Conservation (phyloP, 2,113 vertebrate genomes). For the Hippocampus comes region DNA sequence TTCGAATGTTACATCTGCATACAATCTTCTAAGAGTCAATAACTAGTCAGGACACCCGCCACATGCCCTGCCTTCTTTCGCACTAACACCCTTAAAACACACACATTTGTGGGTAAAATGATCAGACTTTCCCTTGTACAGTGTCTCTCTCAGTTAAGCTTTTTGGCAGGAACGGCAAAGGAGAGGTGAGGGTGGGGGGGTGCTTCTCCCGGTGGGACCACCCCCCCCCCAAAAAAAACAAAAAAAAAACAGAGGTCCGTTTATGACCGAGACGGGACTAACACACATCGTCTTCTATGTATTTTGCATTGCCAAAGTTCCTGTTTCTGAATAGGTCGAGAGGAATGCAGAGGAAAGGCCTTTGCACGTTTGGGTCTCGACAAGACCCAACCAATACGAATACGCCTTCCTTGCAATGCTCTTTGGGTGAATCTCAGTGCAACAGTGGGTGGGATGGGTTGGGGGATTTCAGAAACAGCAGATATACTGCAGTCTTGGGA, state of each 20-base stretch:
- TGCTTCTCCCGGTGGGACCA: conserved; percentile 45
- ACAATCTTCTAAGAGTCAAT: conserved; percentile 18
- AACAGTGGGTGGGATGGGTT: background rate
- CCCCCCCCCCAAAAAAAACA: too few relatives aligned
- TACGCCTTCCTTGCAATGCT: conserved; percentile 24
- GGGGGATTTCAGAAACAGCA: conserved; percentile 23
- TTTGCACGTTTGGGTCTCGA: conserved; percentile 34
- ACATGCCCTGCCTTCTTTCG: conserved; percentile 18
- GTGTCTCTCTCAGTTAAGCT: conserved; percentile 51
- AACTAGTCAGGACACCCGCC: conserved; percentile 34
- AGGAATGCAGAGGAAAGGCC: conserved; percentile 37
- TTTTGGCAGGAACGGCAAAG: conserved; percentile 41
- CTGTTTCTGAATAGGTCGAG: conserved; percentile 11
- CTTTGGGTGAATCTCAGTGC: conserved; percentile 23
- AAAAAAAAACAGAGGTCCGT: conserved; percentile 56
- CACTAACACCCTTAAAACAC: conserved; percentile 49
- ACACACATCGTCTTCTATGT: conserved; percentile 56
- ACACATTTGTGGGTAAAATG: conserved; percentile 42
- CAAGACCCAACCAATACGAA: conserved; percentile 43
- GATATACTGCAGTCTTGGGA: conserved; percentile 27
- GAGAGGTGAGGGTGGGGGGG: conserved; percentile 24
- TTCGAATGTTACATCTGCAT: conserved; percentile 21
- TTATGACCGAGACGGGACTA: conserved; percentile 53
- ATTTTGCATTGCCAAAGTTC: conserved; percentile 42
- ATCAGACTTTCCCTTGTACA: conserved; percentile 47